A percentile compares a stretch with the other conserved stretches of the same genome.
These are phyloP conservation scores for Cyclura pinguis DNA, from an alignment of 2,797 vertebrate genomes.

Conservation along the genomic window DNA sequence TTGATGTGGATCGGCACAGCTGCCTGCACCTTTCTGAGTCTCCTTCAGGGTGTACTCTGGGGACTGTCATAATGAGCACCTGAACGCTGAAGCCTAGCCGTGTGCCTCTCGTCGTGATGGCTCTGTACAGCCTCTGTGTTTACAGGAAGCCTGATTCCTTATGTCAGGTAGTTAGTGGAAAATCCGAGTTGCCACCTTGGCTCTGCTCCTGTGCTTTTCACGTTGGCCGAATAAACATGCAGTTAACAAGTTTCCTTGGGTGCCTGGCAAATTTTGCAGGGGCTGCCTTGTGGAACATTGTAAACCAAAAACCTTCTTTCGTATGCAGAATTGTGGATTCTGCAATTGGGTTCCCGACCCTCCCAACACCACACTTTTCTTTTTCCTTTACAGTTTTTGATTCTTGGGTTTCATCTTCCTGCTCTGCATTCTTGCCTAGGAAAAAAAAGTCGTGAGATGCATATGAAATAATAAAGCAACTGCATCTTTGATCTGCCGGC, in stretches of 20 bases:
- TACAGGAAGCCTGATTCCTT: no score
- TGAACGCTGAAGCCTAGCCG: no score
- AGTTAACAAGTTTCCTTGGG: neutral
- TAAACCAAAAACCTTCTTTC: no score
- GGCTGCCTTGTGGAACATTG: neutral
- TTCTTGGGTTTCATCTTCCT: neutral
- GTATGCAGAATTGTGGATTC: neutral
- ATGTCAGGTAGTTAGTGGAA: no score
- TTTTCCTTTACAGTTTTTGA: neutral
- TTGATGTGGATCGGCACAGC: no score
- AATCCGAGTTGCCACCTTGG: neutral
- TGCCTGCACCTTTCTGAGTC: no score
- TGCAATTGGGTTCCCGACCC: neutral
- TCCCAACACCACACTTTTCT: fast-evolving
- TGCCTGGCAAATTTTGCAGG: neutral
- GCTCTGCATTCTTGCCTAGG: neutral
- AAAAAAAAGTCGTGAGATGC: no score
- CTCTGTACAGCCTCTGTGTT: no score
- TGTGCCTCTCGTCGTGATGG: no score
- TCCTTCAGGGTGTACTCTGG: no score
- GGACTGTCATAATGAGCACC: no score
- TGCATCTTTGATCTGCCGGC: neutral
- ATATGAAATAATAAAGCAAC: neutral
- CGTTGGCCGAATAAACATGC: no score
- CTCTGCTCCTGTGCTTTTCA: neutral